Conservation (phyloP, 1,140 invertebrate species). For the Paraescarpia echinospica region DNA sequence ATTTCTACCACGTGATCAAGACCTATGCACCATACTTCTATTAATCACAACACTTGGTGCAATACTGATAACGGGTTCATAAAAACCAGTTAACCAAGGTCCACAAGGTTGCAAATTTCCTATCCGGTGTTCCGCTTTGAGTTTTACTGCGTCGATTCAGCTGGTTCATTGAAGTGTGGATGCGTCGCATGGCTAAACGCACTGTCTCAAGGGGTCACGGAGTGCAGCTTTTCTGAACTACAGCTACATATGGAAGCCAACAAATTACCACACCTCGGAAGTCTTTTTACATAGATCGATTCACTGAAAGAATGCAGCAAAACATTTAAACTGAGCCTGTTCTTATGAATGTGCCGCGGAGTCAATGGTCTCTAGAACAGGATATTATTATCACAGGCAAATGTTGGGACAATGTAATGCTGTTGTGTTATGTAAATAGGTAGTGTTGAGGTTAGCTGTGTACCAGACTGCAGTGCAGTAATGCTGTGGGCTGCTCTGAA, state of each 20-base stretch:
- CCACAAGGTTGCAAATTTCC: neutral
- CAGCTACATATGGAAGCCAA: neutral
- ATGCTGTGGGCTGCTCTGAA: neutral
- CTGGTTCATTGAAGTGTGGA: neutral
- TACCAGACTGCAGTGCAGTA: neutral
- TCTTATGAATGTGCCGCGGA: neutral
- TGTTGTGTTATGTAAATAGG: constrained; percentile 1
- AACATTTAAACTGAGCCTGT: neutral
- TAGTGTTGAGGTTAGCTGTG: neutral
- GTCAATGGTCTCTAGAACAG: neutral
- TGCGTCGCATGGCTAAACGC: neutral
- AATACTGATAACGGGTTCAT: neutral
- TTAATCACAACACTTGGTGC: neutral
- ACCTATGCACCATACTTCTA: neutral
- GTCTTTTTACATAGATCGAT: neutral
- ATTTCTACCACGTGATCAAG: neutral
- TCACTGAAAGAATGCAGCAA: neutral
- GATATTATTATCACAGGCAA: neutral
- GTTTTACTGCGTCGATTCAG: neutral
- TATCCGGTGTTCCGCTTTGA: neutral
- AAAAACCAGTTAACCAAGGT: neutral
- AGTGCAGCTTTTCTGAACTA: neutral
- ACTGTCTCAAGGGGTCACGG: neutral
- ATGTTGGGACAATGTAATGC: neutral
- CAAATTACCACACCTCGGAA: neutral